Evolutionary conservation across 2,888 invertebrate species (phyloP).

Genomic region (Eulithis testata): DNA sequence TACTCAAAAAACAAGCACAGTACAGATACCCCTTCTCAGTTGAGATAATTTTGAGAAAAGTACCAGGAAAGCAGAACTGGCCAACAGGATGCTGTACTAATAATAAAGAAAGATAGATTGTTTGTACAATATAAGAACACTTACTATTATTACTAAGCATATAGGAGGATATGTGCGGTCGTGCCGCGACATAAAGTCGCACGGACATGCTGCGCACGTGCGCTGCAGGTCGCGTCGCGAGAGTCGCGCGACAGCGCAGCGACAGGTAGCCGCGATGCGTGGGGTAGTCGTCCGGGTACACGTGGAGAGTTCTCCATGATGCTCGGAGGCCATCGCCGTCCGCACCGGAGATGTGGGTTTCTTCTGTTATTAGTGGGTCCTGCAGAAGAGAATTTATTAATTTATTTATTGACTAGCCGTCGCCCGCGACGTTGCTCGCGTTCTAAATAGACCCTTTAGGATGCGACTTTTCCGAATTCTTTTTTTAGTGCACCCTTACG

Average conservation of each 20-base stretch:
- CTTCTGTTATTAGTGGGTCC: slow-evolving; percentile 73
- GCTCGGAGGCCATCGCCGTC: slow-evolving; percentile 75
- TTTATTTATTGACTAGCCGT: no score
- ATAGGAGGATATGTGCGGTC: slow-evolving; percentile 77
- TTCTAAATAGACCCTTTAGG: no score
- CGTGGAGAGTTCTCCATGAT: slow-evolving; percentile 76
- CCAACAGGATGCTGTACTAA: no score
- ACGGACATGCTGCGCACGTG: slow-evolving; percentile 75
- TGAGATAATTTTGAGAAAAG: no score
- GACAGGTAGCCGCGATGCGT: slow-evolving; percentile 74
- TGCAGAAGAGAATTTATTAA: slow-evolving; percentile 39
- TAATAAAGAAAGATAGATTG: no score
- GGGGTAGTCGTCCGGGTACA: slow-evolving; percentile 73
- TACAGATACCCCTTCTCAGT: no score
- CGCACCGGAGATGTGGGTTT: slow-evolving; percentile 71
- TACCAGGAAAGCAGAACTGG: no score
- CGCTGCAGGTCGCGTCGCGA: slow-evolving; percentile 65
- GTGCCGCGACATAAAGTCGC: slow-evolving; percentile 70
- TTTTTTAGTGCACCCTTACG: no score
- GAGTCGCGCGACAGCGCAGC: slow-evolving; percentile 71
- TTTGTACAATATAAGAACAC: slow-evolving; percentile 45
- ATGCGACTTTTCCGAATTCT: no score
- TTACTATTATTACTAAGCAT: slow-evolving; percentile 82
- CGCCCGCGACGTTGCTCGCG: no score
- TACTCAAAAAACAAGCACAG: no score